Percentiles rank a stretch among this genome's conserved stretches.
Evolutionary conservation across 37 sponge, comb jelly and placozoan genomes (phyloP).

Genomic region (Diacarnus erythraeanus): DNA sequence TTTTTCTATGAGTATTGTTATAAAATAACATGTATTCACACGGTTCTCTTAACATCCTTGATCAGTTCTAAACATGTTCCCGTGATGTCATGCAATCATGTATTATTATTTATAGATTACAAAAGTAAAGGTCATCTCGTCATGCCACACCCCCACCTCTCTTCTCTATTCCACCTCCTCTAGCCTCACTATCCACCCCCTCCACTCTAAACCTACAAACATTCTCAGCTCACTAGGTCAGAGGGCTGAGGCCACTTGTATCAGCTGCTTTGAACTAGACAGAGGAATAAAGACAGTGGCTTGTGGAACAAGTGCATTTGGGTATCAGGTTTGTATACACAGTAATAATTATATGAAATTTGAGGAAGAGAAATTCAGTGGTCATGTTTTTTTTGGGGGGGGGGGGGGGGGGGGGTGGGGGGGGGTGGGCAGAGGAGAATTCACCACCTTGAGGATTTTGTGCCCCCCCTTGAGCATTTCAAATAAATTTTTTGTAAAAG

Average conservation of each 20-base stretch:
- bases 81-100: too few relatives aligned
- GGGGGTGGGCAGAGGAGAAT: background rate
- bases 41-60: too few relatives aligned
- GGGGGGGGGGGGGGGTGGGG: background rate
- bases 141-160: background rate
- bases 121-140: conserved; percentile 11
- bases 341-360: background rate
- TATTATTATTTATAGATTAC: conserved; percentile 14
- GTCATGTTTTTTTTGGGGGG: background rate
- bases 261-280: conserved; percentile 44
- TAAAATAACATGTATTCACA: too few relatives aligned
- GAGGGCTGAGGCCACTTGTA: background rate
- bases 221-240: conserved; percentile 31
- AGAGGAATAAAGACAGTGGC: conserved; percentile 11
- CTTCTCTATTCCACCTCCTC: conserved; percentile 55
- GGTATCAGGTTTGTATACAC: conserved; percentile 1
- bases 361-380: background rate
- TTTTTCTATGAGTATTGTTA: too few relatives aligned
- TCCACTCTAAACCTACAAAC: conserved; percentile 26
- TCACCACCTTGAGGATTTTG: background rate
- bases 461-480: too few relatives aligned
- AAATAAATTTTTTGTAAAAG: too few relatives aligned
- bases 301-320: conserved; percentile 53
- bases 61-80: too few relatives aligned
- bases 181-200: conserved; percentile 38